Base-by-base conservation (phyloP, 2,113 vertebrate genomes). In the Hoplias malabaricus region DNA sequence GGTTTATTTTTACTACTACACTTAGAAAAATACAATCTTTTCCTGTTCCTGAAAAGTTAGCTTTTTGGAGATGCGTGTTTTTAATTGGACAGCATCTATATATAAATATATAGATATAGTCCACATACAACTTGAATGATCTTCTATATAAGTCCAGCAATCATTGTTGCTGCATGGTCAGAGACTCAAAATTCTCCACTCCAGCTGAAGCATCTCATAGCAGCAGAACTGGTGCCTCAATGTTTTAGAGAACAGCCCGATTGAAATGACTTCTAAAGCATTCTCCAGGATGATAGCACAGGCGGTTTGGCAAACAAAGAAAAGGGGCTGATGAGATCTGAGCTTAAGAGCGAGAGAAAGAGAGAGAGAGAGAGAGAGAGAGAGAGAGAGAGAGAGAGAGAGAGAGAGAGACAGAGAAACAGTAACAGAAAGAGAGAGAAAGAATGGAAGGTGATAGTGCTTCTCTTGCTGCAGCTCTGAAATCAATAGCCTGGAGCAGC, bases 271-370 rank as follows among this genome's bases (percentile, higher is more conserved):
- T 75, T 75, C 46, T 21, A 13, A 16, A 16, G 31, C 36, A 16
- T 53, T 63, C 62, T 66, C 63, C 61, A 40, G 54, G 61, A 46
- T 75, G 63, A 75, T 19, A 34, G 34, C 46, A 29, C 46, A n/a
- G 31, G 46, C 25, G 66, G 73, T 66, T 75, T 75, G 61, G 61
- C 73, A 75, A 75, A 75, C 73, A 54, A 48, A 54, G 61, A 66
- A 46, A 59, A 36, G 40, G 36, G 50, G 38, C 43, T 77, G 65
- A 77, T 77, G 75, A 77, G 75, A 77, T 77, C 75, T 50, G 54
- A 69, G 62, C 42, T 66, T 77, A 10, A 79, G 61, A 46, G 67
- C 59, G 46, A 34, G 27, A 38, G 14, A 36, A 14, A 4, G 43
- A 9, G 31, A 19, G n/a, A 25, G 10, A 7, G 69, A 56, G 43